Base-by-base conservation (phyloP, 2,888 invertebrate species). In the Acanthoscelides obtectus region DNA sequence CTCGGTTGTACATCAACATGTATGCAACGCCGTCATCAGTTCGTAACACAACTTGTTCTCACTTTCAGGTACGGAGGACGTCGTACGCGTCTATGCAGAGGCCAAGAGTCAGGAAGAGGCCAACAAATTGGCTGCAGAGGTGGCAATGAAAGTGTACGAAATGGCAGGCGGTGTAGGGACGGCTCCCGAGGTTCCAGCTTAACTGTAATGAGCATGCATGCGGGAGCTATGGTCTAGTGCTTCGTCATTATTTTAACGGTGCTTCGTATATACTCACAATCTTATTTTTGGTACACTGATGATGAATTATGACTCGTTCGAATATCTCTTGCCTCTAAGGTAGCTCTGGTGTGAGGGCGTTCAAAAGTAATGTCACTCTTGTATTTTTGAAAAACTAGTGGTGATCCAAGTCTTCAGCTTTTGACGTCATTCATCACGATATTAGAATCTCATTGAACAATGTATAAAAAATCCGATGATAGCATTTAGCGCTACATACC, bases 51-150 rank as follows among this genome's bases (percentile, higher is more conserved):
- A n/a, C n/a, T n/a, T n/a, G n/a, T n/a, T 25, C 6, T 25, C 12
- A 45, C 17, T 12, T 45, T 45, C 45, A 45, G 99, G 99, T 8
- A 99, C 99, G 0, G 99, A 99, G 86, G 97, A 99, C 84, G 89
- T 98, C 17, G 94, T 99, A 0, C 88, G 99, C 74, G 94, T 99
- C 0, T 99, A 99, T 85, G 97, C 98, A 0, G 99, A 99, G 86
- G 96, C 97, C 1, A 90, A 92, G 22, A 93, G 93, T 3, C 88
- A 90, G 80, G 87, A 88, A 81, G 91, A 92, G 70, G 81, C 80
- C 63, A 84, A 86, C 75, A 77, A 79, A 75, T 85, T 98, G 73
- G 94, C 94, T 0, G 87, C 90, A 2, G 91, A 95, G 84, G 93
- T 97, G 8, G 90, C 93, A 0, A 84, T 88, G 76, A 89, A 91